A percentile compares a stretch with the other conserved stretches of the same genome.
phyloP scores from a whole-genome alignment of 2,797 vertebrate genomes.

The Cyprinodon diabolis region DNA sequence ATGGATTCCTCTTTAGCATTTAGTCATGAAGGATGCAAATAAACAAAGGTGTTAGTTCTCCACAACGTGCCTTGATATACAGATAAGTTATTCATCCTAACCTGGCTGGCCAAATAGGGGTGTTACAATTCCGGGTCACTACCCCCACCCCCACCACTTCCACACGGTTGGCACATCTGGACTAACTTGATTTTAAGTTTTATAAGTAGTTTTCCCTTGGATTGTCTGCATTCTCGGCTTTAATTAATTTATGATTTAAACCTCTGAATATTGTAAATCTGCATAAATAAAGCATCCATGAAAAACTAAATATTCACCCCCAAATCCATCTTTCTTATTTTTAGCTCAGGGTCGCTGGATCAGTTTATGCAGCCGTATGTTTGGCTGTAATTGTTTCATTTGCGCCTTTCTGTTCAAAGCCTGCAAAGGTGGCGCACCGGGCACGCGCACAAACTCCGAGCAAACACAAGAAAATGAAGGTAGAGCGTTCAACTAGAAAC shows the following conservation, averaged over 20 bases:
- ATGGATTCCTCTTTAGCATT: neutral
- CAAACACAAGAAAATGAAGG: conserved; percentile 24
- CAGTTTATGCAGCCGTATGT: conserved; percentile 69
- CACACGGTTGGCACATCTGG: neutral
- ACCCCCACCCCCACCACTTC: no score
- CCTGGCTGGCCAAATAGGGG: neutral
- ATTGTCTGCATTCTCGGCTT: neutral
- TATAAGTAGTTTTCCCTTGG: neutral
- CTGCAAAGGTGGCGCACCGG: conserved; percentile 74
- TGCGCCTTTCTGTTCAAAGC: conserved; percentile 70
- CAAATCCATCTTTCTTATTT: neutral
- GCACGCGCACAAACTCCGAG: neutral
- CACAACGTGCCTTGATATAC: neutral
- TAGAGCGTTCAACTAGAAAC: conserved; percentile 89
- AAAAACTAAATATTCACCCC: neutral
- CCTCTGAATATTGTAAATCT: neutral
- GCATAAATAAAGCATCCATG: neutral
- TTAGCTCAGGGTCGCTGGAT: neutral
- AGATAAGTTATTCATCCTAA: neutral
- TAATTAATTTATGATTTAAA: neutral
- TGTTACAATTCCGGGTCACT: no score
- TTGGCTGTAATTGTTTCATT: conserved; percentile 84
- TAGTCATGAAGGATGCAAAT: neutral
- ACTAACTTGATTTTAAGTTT: neutral
- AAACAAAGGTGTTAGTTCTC: neutral